Evolutionary conservation across 2,797 vertebrate species (phyloP), one percentile per base, ranked within the genome.

Genomic region (Falco peregrinus): DNA sequence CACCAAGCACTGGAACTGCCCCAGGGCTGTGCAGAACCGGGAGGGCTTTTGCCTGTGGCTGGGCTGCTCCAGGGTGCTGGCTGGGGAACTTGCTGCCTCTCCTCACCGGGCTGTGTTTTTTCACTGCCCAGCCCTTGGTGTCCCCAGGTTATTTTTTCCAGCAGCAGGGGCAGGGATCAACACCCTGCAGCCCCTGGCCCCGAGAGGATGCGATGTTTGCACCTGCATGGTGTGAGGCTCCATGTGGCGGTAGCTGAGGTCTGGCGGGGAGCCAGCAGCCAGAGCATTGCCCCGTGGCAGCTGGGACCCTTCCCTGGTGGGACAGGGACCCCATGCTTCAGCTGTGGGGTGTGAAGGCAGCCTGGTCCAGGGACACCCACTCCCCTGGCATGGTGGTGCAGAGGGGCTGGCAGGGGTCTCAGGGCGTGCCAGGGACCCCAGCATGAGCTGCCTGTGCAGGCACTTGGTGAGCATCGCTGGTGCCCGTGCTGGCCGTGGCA

Each of bases 1-100:
- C 48, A 48, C 29, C 0, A 8, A 18, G 48, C 1, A 1, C 37
- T 45, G 56, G 39, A 50, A 37, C n/a, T 2, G 2, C 37, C 5
- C 29, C 0, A 1, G 39, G 33, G 48, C 70, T 10, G 5, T 0
- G 1, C 11, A 5, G 56, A 39, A 19, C 22, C 0, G 1, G 29
- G 53, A 25, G 39, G 24, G 22, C 39, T 22, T 29, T 35, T 39
- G 76, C 29, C 81, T 65, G 39, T 39, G 63, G 25, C 63, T 1
- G 3, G 64, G 51, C 79, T 41, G 47, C 39, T 41, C 1, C 2
- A 24, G 28, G 56, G 71, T 43, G 33, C n/a, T 1, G 1, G 25
- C 25, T 31, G 47, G n/a, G 31, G 31, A 53, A 22, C n/a, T 74
- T 3, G 1, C 31, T 60, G 37, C 31, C 22, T 16, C 43, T 37